Evolutionary conservation across 2,888 invertebrate genomes (phyloP).

Genomic region (Epinotia ramella): DNA sequence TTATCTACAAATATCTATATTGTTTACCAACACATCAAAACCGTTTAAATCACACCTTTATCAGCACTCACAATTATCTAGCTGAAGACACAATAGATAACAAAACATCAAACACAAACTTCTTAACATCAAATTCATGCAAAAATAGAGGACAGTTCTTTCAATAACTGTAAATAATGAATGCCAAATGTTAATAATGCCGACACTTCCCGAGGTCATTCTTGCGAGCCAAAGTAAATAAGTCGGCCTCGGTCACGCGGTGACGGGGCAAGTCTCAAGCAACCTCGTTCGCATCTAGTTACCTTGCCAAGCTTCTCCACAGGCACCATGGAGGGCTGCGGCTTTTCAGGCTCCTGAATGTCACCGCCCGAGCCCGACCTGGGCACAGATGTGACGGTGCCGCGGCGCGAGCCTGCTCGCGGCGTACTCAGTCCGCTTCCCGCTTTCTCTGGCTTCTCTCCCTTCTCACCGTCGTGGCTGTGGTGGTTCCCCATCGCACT

Average conservation of each 20-base stretch:
- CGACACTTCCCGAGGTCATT: conserved; percentile 33
- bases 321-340: conserved; percentile 87
- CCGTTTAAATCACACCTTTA: conserved; percentile 10
- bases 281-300: conserved; percentile 54
- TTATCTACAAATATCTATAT: conserved; percentile 10
- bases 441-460: conserved; percentile 58
- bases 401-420: conserved; percentile 76
- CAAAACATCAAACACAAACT: no score
- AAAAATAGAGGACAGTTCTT: neutral
- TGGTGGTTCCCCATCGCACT: conserved; percentile 72
- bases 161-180: conserved; percentile 15
- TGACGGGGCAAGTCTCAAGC: conserved; percentile 53
- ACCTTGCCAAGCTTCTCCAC: conserved; percentile 92
- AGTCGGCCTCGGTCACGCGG: conserved; percentile 31
- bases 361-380: conserved; percentile 88
- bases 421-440: conserved; percentile 74
- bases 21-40: conserved; percentile 23
- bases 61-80: conserved; percentile 19
- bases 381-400: conserved; percentile 70
- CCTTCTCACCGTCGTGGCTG: conserved; percentile 68
- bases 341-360: conserved; percentile 87
- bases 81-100: neutral
- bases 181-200: conserved; percentile 15
- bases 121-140: neutral
- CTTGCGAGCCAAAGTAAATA: conserved; percentile 39